Evolutionary conservation across 1,140 invertebrate species (phyloP).

Genomic region (Agraylea sexmaculata): DNA sequence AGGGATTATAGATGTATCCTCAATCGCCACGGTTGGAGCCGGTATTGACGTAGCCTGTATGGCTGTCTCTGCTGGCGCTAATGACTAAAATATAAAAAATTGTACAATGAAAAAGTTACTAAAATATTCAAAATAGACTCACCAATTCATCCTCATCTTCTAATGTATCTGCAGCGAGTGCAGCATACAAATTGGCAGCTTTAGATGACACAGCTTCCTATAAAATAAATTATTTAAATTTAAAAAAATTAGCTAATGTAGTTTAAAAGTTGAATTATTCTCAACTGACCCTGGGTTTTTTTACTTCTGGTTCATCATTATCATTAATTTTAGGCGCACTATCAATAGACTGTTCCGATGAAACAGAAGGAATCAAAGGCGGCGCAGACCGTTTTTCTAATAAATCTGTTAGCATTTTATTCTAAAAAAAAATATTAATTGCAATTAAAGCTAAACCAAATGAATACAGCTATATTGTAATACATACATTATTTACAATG

Average conservation of each 20-base stretch:
- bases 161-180: slow-evolving; percentile 34
- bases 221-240: slow-evolving; percentile 2
- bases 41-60: neutral
- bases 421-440: slow-evolving; percentile 23
- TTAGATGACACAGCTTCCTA: slow-evolving; percentile 31
- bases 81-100: slow-evolving; percentile 16
- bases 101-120: slow-evolving; percentile 1
- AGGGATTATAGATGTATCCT: neutral
- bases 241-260: neutral
- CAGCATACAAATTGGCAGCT: slow-evolving; percentile 38
- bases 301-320: slow-evolving; percentile 18
- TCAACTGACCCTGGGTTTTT: slow-evolving; percentile 14
- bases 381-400: slow-evolving; percentile 39
- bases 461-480: too few species aligned
- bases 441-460: too few species aligned
- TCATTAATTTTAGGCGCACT: slow-evolving; percentile 6
- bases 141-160: slow-evolving; percentile 41
- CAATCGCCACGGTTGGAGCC: neutral
- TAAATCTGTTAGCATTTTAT: slow-evolving; percentile 39
- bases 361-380: slow-evolving; percentile 22
- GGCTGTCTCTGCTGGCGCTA: slow-evolving; percentile 14
- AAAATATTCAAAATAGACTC: slow-evolving; percentile 14
- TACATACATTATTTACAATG: too few species aligned
- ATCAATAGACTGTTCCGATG: slow-evolving; percentile 2
- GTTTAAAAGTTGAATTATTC: neutral